Base-by-base conservation (phyloP, 2,797 vertebrate species). In the Capromys pilorides region DNA sequence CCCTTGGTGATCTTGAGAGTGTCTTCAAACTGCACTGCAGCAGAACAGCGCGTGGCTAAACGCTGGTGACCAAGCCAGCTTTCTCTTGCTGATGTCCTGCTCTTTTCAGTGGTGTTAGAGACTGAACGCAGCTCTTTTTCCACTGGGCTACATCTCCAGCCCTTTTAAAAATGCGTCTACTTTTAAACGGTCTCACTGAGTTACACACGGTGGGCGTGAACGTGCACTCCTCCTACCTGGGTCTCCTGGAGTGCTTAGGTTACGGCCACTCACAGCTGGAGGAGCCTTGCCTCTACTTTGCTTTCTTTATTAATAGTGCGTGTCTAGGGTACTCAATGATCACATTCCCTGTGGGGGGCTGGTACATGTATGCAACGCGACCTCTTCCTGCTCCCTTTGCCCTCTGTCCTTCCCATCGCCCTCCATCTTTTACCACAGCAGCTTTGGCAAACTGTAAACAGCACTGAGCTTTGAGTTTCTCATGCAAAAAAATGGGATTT, bases 391-490 rank as follows among this genome's bases (percentile, higher is more conserved):
- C 73, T 77, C 28, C 26, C 41, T 31, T 18, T 49, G 13, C 41
- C 26, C 6, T 49, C 73, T 13, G 49, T 16, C 41, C 14, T 31
- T 77, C 14, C 41, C 41, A 28, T 77, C 24, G 49, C 6, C 13
- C 13, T 75, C 73, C 26, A 31, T 45, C 75, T 85, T 8, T 77
- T 88, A 78, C 9, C n/a, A 95, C 62, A 36, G 6, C 54, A 69
- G 45, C 24, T 14, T 45, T 80, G 59, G 82, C 45, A 93, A 93
- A 54, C 75, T 78, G 77, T 2, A 12, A 86, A 75, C 3, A 89
- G 33, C 39, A 51, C 22, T 81, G 66, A 82, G 61, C 62, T 94
- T 90, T 45, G 26, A 31, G 57, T 67, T 94, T 89, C 39, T 94
- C 81, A 82, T 39, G 83, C 41, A 89, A 87, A 92, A 4, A 45